Evolutionary conservation across 2,888 invertebrate genomes (phyloP), one percentile per base, ranked within the genome.

Genomic region (Eupithecia tripunctaria): DNA sequence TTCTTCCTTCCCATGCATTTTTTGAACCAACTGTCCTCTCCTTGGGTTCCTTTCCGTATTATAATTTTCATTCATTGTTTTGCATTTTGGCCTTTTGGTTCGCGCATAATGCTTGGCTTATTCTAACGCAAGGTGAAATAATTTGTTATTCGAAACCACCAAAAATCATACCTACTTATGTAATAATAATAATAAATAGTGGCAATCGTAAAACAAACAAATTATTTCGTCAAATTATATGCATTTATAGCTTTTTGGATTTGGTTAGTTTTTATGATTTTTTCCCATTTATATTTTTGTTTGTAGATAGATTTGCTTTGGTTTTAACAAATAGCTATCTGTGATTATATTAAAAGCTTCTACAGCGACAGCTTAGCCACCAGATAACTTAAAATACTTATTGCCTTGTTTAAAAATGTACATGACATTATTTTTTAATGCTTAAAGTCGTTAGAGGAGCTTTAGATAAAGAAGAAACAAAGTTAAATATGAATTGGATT

Each of bases 31-130:
- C 85, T 85, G 69, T 82, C 88, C 88, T 76, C 69, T 90, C 89
- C 90, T 82, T 76, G 83, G 84, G 82, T 79, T 90, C 91, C 91
- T 79, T 32, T 88, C 91, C 89, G 82, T 92, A 86, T 87, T 71
- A 85, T 89, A 91, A 86, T 81, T 84, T 88, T 90, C 83, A 82
- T 89, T 84, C 77, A 81, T 83, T 92, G 76, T 83, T 91, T 94
- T 90, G 93, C 91, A 84, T 86, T 84, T 83, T 80, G 79, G 82
- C 78, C 71, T 73, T 84, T 86, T 84, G 76, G 80, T 87, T 72
- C 62, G 64, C 68, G 84, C 84, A 81, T 80, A 67, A 73, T 83
- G 91, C 91, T 91, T 88, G 82, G 87, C 88, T 86, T 76, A 62
- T 85, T 83, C 80, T 87, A 85, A 76, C 76, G 70, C 81, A 82